A percentile compares a stretch with the other conserved stretches of the same genome.
Conservation (phyloP, 2,797 vertebrate species). For the Tarsius wallacei region DNA sequence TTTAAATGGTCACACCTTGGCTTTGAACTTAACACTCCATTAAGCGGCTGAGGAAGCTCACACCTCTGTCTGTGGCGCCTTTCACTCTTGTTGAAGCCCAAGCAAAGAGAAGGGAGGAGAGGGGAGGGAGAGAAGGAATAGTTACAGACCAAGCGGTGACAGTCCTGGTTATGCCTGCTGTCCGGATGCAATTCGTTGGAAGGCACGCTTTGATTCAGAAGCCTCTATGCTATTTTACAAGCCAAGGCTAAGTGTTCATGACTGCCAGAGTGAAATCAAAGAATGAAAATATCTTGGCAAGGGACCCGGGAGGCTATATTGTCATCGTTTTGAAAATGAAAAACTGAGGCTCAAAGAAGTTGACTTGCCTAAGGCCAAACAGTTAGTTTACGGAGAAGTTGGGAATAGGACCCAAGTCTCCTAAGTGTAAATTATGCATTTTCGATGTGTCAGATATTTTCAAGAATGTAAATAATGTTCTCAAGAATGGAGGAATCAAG, state of each 20-base stretch:
- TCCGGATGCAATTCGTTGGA: neutral
- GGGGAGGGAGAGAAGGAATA: neutral
- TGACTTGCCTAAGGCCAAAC: neutral
- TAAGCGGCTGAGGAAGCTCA: constrained; percentile 76
- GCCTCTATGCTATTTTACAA: neutral
- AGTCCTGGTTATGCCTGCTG: neutral
- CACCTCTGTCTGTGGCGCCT: constrained; percentile 65
- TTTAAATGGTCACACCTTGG: constrained; percentile 78
- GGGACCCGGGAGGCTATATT: neutral
- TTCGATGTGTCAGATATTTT: neutral
- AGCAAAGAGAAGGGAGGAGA: neutral
- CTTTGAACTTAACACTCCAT: constrained; percentile 83
- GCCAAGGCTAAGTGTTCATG: neutral
- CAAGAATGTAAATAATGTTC: neutral
- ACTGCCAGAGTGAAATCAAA: constrained; percentile 31
- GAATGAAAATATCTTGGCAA: constrained; percentile 38
- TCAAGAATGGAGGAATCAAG: neutral
- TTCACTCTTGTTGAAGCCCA: constrained; percentile 43
- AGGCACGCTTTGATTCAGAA: neutral
- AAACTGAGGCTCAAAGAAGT: constrained; percentile 36
- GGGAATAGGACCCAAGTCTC: neutral
- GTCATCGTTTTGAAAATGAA: constrained; percentile 40
- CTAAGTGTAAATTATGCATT: neutral
- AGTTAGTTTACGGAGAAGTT: constrained; percentile 8
- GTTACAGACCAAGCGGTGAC: neutral